phyloP scores from a whole-genome alignment of 2,888 invertebrate genomes.

The Leptopilina drosophilae region DNA sequence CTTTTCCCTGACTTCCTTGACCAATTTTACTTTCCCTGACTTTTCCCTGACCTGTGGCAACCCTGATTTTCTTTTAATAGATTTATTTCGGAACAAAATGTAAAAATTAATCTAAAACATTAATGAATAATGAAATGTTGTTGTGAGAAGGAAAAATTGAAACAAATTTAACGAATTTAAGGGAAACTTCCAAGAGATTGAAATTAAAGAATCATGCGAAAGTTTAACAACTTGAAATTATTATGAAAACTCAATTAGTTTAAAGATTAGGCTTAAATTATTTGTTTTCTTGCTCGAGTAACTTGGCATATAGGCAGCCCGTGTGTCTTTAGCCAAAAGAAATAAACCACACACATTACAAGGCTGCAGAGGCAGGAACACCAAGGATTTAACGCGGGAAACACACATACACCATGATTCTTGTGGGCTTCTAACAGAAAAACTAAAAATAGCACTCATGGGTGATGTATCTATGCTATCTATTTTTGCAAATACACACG shows the following conservation, averaged over 20 bases:
- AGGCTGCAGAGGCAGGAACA: conserved; percentile 62
- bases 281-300: conserved; percentile 38
- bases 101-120: too few relatives aligned
- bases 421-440: conserved; percentile 71
- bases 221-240: not conserved
- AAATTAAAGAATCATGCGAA: not conserved
- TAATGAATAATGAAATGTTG: too few relatives aligned
- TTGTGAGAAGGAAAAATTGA: too few relatives aligned
- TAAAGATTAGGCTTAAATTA: conserved; percentile 32
- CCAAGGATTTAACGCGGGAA: conserved; percentile 52
- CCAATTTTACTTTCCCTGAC: too few relatives aligned
- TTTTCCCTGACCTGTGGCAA: too few relatives aligned
- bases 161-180: not conserved
- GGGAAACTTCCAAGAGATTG: not conserved
- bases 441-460: conserved; percentile 71
- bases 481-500: conserved; percentile 71
- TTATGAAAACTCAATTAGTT: conserved; percentile 18
- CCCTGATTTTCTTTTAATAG: too few relatives aligned
- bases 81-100: too few relatives aligned
- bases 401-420: conserved; percentile 64
- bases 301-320: conserved; percentile 35
- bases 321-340: conserved; percentile 54
- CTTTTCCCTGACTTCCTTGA: too few relatives aligned
- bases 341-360: conserved; percentile 66
- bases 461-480: conserved; percentile 71